These are phyloP conservation scores for Drosophila tani DNA, from an alignment of 1,140 invertebrate genomes.

Conservation along the genomic window DNA sequence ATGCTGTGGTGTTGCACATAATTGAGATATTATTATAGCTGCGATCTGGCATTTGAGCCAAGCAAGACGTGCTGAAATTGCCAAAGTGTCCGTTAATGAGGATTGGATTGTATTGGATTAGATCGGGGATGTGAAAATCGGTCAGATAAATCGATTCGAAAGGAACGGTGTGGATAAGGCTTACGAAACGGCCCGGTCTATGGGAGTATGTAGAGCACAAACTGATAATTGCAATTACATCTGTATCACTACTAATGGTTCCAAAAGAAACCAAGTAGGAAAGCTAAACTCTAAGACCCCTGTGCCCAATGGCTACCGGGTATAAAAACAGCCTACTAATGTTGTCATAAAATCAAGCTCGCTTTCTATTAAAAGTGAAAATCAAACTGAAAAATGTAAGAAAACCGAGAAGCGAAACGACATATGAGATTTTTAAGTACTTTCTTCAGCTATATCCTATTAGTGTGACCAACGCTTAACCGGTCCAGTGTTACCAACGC, in stretches of 20 bases:
- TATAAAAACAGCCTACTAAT: not conserved
- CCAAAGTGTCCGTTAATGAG: conserved; percentile 67
- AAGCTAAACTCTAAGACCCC: too few species aligned
- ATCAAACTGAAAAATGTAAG: not conserved
- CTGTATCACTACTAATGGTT: not conserved
- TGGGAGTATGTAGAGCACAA: not conserved
- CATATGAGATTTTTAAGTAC: too few species aligned
- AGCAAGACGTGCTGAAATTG: conserved; percentile 70
- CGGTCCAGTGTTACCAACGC: too few species aligned
- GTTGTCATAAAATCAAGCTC: not conserved
- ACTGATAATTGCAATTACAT: not conserved
- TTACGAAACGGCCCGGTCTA: not conserved
- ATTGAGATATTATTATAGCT: conserved; percentile 78
- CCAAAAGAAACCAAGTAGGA: not conserved
- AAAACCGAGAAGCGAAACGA: not conserved
- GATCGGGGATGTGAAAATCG: conserved; percentile 33
- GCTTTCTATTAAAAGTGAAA: conserved; percentile 16
- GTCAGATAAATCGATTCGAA: conserved; percentile 31
- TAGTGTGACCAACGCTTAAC: too few species aligned
- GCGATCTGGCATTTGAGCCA: conserved; percentile 60
- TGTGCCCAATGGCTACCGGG: too few species aligned
- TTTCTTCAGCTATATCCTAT: too few species aligned
- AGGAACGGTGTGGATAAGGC: not conserved
- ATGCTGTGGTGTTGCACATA: conserved; percentile 53
- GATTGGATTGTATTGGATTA: conserved; percentile 30